phyloP scores from a whole-genome alignment of 2,113 vertebrate genomes.

The Vulpes lagopus region DNA sequence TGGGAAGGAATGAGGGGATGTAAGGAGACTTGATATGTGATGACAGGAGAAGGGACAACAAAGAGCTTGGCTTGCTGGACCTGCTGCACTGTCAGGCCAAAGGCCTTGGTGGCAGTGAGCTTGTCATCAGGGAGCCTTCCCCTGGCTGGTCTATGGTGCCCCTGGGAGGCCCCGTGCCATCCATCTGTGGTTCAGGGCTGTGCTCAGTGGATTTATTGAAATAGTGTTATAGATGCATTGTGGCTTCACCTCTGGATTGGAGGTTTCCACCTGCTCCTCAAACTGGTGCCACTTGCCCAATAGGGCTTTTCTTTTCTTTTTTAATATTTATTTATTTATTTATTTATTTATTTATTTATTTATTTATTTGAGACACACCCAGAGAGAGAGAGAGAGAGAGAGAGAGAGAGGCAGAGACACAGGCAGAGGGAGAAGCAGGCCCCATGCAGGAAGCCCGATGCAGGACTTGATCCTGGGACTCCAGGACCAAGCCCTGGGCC shows the following conservation, averaged over 20 bases:
- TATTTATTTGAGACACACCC: no score
- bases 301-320: not conserved
- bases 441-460: no score
- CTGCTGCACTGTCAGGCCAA: not conserved
- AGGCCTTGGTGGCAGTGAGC: not conserved
- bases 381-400: no score
- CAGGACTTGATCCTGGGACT: no score
- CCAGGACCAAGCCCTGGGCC: no score
- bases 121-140: not conserved
- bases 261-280: not conserved
- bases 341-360: no score
- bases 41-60: not conserved
- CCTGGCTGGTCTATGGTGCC: not conserved
- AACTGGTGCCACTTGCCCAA: not conserved
- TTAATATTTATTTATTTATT: no score
- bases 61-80: not conserved
- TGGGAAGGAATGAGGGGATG: not conserved
- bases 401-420: no score
- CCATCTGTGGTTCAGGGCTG: not conserved
- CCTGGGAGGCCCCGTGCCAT: not conserved
- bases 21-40: not conserved
- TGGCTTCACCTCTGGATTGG: not conserved
- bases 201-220: not conserved
- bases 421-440: no score
- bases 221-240: not conserved